Percentiles rank a stretch among this genome's conserved stretches.
Evolutionary conservation across 2,113 vertebrate species (phyloP).

Genomic region (Callipepla californica): DNA sequence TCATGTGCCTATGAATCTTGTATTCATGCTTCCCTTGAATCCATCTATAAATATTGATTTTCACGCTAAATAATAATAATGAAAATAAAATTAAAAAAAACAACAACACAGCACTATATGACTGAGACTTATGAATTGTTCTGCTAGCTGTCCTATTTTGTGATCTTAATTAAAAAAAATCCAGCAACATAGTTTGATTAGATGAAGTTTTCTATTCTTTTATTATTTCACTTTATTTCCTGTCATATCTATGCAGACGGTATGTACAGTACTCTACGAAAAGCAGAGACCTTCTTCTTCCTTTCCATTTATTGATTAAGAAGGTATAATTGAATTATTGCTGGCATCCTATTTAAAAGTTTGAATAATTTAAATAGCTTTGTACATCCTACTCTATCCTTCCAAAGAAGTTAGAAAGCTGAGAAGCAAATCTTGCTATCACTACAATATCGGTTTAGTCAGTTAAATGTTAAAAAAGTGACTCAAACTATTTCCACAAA

Average conservation of each 20-base stretch:
- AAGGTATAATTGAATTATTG: conserved; percentile 58
- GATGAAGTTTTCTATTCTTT: conserved; percentile 20
- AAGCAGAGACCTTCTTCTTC: not conserved
- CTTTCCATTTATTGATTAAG: conserved; percentile 66
- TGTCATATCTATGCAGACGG: conserved; percentile 62
- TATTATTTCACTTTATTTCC: conserved; percentile 63
- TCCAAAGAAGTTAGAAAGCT: not conserved
- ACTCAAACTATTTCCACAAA: not conserved
- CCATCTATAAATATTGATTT: not conserved
- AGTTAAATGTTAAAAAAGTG: not conserved
- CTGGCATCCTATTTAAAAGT: conserved; percentile 54
- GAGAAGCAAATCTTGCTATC: not conserved
- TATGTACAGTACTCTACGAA: conserved; percentile 68
- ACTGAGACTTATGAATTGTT: not conserved
- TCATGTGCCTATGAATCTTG: not conserved
- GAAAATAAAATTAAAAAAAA: not conserved
- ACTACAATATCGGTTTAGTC: not conserved
- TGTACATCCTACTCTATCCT: conserved; percentile 13
- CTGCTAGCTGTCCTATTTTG: conserved; percentile 1
- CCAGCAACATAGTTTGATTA: conserved; percentile 46
- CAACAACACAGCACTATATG: not conserved
- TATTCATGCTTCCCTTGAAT: not conserved
- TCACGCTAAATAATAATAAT: not conserved
- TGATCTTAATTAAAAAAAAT: conserved; percentile 56
- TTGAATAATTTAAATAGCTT: conserved; percentile 67